Percentiles rank a stretch among this genome's conserved stretches.
Conservation (phyloP, 1,140 invertebrate species). For the Conus ventricosus region DNA sequence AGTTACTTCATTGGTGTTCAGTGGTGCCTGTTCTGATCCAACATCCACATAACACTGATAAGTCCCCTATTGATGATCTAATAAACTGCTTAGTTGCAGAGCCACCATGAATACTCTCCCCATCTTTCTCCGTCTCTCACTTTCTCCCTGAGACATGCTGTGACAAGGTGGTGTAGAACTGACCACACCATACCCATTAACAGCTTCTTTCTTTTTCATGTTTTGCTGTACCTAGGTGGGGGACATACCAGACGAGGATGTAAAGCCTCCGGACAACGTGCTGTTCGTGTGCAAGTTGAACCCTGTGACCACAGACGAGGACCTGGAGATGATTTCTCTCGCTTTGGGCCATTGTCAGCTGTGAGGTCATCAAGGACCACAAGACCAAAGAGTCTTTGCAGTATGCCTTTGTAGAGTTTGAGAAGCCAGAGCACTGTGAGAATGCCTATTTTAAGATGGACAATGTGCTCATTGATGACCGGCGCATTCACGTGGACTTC, state of each 20-base stretch:
- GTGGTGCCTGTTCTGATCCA: no score
- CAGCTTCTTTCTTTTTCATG: neutral
- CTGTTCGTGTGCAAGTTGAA: constrained; percentile 99
- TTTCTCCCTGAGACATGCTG: no score
- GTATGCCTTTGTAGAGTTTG: constrained; percentile 99
- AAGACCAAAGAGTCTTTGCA: constrained; percentile 96
- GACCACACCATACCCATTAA: neutral
- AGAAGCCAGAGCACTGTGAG: constrained; percentile 95
- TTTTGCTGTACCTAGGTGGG: constrained; percentile 79
- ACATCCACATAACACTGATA: no score
- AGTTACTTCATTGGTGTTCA: no score
- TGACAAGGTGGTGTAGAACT: no score
- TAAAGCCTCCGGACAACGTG: constrained; percentile 99
- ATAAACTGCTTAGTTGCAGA: no score
- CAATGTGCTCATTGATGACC: constrained; percentile 98
- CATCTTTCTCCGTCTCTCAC: no score
- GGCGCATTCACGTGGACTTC: constrained; percentile 99
- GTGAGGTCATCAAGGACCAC: constrained; percentile 96
- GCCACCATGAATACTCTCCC: no score
- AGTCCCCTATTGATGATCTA: no score
- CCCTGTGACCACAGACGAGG: constrained; percentile 97
- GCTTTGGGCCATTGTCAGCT: constrained; percentile 77
- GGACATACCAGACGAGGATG: constrained; percentile 96
- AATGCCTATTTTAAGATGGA: constrained; percentile 99
- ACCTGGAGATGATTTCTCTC: constrained; percentile 98